Conservation (phyloP, 2,888 invertebrate species). For the Sphecodes monilicornis region DNA sequence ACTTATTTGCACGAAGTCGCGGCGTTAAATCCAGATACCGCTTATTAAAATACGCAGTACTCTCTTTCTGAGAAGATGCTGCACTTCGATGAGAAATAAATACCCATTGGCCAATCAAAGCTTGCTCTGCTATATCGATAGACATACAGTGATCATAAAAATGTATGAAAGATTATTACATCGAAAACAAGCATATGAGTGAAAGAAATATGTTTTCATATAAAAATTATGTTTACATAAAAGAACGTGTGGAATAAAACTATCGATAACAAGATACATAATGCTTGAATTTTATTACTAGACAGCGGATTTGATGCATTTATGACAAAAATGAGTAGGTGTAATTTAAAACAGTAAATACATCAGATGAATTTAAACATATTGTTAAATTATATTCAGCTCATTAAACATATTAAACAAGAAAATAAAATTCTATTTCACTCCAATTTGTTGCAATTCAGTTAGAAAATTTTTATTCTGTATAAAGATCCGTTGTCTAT, state of each 20-base stretch:
- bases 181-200: not conserved
- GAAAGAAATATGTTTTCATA: not conserved
- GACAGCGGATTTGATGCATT: no score
- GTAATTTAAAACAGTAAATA: no score
- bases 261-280: not conserved
- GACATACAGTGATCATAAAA: constrained; percentile 16
- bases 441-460: no score
- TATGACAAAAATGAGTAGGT: no score
- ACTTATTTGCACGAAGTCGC: constrained; percentile 43
- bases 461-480: no score
- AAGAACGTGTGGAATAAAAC: not conserved
- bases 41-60: constrained; percentile 45
- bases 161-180: not conserved
- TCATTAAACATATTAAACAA: no score
- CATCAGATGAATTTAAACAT: no score
- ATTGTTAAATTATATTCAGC: no score
- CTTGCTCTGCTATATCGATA: constrained; percentile 17
- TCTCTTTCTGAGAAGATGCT: constrained; percentile 44
- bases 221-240: not conserved
- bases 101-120: constrained; percentile 58
- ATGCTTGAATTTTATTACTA: no score
- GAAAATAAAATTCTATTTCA: no score
- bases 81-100: constrained; percentile 42
- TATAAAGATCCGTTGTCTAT: no score
- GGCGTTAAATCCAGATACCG: constrained; percentile 53